Base-by-base conservation (phyloP, 2,888 invertebrate species). In the Sminthurinus aureus region DNA sequence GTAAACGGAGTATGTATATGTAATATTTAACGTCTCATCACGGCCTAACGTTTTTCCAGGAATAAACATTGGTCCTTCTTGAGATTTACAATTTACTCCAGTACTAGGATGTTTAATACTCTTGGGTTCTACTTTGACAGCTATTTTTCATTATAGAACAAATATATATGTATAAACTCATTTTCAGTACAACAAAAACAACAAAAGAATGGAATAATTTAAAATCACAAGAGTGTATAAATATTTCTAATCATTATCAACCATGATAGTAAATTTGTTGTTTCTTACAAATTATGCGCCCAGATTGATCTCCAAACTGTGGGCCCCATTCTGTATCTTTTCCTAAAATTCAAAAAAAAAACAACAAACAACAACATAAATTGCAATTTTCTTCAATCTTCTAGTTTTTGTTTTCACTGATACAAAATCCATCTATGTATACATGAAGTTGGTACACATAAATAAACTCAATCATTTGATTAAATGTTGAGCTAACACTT, bases 1-100 rank as follows among this genome's bases (percentile, higher is more conserved):
- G 38, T 91, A 93, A 0, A 99, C 94, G 9, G 95, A 94, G 91
- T 98, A 99, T 0, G 97, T 94, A 91, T 98, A 99, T 0, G 93
- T 93, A 66, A 99, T 93, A 69, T 92, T 91, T 83, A 96, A 91
- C 81, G 89, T 90, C 87, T 90, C 92, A 88, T 89, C 93, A 90
- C 85, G 90, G 89, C 85, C 91, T 89, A 90, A 91, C n/a, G 71
- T 50, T 51, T 91, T 92, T 76, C 92, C 91, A 6, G 93, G 94
- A 87, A 98, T 94, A 87, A 94, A 94, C 89, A 97, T 91, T 0
- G 96, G 94, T 15, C 92, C 92, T 24, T 85, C 87, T n/a, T 88
- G 91, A 50, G 91, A 89, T 84, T 90, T 50, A 85, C 88, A 89
- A 69, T 91, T 91, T 82, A 90, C 89, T 24, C 86, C 88, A 85